Conservation (phyloP, 2,797 vertebrate species). For the Sebastes taczanowskii region DNA sequence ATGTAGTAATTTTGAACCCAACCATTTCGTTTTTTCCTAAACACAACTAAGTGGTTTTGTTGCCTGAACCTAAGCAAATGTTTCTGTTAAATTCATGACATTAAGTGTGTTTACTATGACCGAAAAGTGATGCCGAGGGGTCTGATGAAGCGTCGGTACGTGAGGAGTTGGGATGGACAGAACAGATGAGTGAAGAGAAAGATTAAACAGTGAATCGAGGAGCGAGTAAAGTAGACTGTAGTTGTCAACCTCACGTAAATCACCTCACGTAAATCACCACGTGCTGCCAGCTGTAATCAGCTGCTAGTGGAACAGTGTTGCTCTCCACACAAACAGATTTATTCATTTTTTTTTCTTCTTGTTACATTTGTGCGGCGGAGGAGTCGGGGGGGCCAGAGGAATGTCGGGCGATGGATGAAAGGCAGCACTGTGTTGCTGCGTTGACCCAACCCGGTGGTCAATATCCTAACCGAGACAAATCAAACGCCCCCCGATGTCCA, state of each 20-base stretch:
- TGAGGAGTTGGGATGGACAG: too few relatives aligned
- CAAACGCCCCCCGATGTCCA: slow-evolving; percentile 52
- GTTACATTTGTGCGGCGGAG: background rate
- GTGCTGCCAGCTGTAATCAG: background rate
- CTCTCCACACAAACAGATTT: background rate
- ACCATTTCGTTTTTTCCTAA: too few relatives aligned
- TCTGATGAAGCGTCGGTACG: too few relatives aligned
- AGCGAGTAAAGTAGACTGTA: background rate
- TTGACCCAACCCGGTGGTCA: slow-evolving; percentile 50
- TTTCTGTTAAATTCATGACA: too few relatives aligned
- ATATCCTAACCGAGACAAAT: slow-evolving; percentile 53
- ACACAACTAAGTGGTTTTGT: too few relatives aligned
- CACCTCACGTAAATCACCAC: background rate
- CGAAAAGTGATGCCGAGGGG: too few relatives aligned
- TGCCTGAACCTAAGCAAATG: too few relatives aligned
- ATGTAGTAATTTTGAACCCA: too few relatives aligned
- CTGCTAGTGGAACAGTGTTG: background rate
- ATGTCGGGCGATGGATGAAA: slow-evolving; percentile 34
- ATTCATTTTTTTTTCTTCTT: background rate
- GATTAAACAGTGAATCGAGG: too few relatives aligned
- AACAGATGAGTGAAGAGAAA: too few relatives aligned
- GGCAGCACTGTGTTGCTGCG: slow-evolving; percentile 6
- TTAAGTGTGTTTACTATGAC: too few relatives aligned
- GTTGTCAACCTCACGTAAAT: background rate
- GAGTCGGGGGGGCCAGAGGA: background rate